These are phyloP conservation scores for Carollia perspicillata DNA, from an alignment of 2,113 vertebrate genomes.

Conservation along the genomic window DNA sequence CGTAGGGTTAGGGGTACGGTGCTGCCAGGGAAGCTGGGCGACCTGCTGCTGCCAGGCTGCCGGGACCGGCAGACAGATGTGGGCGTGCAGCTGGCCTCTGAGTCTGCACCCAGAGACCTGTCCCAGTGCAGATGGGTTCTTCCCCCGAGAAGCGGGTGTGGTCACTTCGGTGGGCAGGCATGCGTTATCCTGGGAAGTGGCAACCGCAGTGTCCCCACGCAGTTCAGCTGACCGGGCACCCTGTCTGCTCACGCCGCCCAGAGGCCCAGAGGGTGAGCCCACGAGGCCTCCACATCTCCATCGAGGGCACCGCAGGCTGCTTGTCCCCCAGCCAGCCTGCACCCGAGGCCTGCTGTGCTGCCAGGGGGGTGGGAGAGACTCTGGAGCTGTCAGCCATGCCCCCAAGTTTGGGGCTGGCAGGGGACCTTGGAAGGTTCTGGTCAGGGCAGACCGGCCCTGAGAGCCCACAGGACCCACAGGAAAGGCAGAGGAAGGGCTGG, in stretches of 20 bases:
- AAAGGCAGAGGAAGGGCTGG: not conserved
- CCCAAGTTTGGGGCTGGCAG: fast-evolving
- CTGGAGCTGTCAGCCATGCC: too few species aligned
- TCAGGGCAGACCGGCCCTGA: not conserved
- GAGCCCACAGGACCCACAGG: not conserved
- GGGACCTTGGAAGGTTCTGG: not conserved
- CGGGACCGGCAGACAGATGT: fast-evolving
- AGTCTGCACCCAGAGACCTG: not conserved
- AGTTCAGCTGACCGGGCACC: not conserved
- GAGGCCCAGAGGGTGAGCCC: too few species aligned
- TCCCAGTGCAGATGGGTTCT: not conserved
- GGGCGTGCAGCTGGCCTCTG: not conserved
- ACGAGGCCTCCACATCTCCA: too few species aligned
- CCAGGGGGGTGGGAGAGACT: not conserved
- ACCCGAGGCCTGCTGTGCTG: not conserved
- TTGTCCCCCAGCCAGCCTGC: too few species aligned
- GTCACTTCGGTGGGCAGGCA: not conserved
- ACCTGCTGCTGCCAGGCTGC: not conserved
- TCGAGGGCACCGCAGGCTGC: too few species aligned
- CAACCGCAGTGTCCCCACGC: fast-evolving
- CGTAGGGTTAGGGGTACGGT: fast-evolving
- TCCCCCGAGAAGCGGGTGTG: not conserved
- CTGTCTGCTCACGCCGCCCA: not conserved
- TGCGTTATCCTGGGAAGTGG: not conserved
- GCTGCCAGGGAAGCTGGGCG: not conserved